phyloP scores from a whole-genome alignment of 2,888 invertebrate species.

The Parasteatoda lunata region DNA sequence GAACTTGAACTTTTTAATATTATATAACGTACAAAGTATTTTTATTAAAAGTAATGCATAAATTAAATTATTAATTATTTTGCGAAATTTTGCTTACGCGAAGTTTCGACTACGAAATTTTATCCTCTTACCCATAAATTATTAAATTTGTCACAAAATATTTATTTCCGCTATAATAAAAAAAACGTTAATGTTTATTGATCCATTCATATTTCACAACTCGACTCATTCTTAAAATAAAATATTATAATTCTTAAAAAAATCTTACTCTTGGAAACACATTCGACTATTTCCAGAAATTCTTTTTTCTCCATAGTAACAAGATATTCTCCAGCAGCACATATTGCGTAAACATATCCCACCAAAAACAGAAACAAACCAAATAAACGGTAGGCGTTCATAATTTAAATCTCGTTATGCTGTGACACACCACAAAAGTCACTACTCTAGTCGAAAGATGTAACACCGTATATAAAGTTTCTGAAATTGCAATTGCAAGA shows the following conservation, averaged over 20 bases:
- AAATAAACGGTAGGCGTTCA: neutral
- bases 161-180: neutral
- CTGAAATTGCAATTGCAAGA: too few species aligned
- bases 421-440: too few species aligned
- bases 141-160: too few species aligned
- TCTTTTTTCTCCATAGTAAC: conserved; percentile 60
- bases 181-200: neutral
- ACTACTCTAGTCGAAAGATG: too few species aligned
- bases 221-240: neutral
- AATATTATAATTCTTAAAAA: neutral
- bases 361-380: neutral
- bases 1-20: too few species aligned
- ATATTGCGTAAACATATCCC: conserved; percentile 2
- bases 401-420: neutral
- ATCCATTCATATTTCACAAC: neutral
- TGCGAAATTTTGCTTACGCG: too few species aligned
- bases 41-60: too few species aligned
- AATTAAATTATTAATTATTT: too few species aligned
- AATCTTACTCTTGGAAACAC: conserved; percentile 57
- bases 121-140: too few species aligned
- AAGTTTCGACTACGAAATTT: too few species aligned
- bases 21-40: too few species aligned
- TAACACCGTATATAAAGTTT: too few species aligned
- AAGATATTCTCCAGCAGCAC: conserved; percentile 34
- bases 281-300: conserved; percentile 40